phyloP scores from a whole-genome alignment of 2,797 vertebrate genomes.

The Anguilla obscura region DNA sequence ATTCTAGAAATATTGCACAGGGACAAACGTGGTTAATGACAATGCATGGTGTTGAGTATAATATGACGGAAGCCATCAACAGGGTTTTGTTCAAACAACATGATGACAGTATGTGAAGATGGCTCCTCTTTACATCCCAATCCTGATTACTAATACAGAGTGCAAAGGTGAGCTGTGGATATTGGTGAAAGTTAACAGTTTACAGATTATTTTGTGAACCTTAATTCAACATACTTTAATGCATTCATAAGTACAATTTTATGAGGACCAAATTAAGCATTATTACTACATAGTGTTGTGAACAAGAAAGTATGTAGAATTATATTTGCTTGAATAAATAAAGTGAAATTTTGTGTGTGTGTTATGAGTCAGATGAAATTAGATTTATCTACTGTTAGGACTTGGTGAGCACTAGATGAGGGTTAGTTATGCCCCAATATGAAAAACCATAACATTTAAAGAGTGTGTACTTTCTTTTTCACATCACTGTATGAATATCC shows the following conservation, averaged over 20 bases:
- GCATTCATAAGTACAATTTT: neutral
- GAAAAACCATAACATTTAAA: no score
- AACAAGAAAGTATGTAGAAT: no score
- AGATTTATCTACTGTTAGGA: no score
- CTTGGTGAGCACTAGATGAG: neutral
- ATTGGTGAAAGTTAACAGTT: neutral
- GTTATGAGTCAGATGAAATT: no score
- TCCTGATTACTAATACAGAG: neutral
- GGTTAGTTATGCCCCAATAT: no score
- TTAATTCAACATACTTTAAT: neutral
- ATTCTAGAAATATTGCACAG: constrained; percentile 76
- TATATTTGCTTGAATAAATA: no score
- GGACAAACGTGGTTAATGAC: constrained; percentile 78
- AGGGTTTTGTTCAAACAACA: neutral
- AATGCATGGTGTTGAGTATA: neutral
- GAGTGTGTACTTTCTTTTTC: no score
- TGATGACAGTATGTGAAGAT: neutral
- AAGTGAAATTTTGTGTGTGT: no score
- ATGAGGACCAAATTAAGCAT: no score
- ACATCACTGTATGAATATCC: no score
- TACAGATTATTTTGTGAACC: neutral
- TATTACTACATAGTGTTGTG: no score
- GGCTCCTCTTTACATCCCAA: neutral
- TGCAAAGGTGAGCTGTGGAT: neutral
- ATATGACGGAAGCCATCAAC: constrained; percentile 4